Evolutionary conservation across 2,797 vertebrate genomes (phyloP).

Genomic region (Anabas testudineus): DNA sequence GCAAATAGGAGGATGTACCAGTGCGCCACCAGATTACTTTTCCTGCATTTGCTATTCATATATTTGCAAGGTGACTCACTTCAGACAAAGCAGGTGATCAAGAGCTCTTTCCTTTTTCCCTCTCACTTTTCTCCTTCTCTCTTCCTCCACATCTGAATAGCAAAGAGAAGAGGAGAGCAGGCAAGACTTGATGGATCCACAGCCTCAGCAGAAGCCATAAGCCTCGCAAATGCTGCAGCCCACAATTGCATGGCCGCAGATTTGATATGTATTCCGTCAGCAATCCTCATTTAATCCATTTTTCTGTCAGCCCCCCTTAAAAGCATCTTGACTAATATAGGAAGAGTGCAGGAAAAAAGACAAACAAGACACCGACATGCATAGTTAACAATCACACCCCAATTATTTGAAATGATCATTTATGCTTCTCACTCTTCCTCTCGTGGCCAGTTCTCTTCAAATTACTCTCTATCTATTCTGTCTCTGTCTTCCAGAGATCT

Average conservation of each 20-base stretch:
- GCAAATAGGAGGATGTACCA: conserved; percentile 84
- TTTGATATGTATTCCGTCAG: conserved; percentile 85
- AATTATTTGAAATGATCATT: conserved; percentile 34
- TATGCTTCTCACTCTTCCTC: conserved; percentile 21
- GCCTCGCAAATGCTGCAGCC: conserved; percentile 77
- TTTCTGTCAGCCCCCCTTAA: conserved; percentile 80
- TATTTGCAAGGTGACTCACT: conserved; percentile 91
- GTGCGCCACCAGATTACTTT: conserved; percentile 85
- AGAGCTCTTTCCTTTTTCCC: conserved; percentile 72
- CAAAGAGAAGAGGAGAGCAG: conserved; percentile 60
- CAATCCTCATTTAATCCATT: conserved; percentile 85
- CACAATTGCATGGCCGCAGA: conserved; percentile 77
- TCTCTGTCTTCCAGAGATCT: conserved; percentile 5
- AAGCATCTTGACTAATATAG: conserved; percentile 67
- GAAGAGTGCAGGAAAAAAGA: conserved; percentile 58
- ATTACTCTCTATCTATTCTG: neutral
- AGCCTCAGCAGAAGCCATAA: conserved; percentile 81
- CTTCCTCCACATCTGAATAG: conserved; percentile 56
- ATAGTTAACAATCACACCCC: conserved; percentile 54
- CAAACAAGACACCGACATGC: conserved; percentile 61
- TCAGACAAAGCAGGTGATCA: conserved; percentile 88
- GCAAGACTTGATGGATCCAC: conserved; percentile 76
- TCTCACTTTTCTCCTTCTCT: conserved; percentile 45
- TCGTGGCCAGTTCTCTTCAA: conserved; percentile 21
- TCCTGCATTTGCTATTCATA: conserved; percentile 88